Evolutionary conservation across 2,113 vertebrate genomes (phyloP).

Genomic region (Daboia siamensis): DNA sequence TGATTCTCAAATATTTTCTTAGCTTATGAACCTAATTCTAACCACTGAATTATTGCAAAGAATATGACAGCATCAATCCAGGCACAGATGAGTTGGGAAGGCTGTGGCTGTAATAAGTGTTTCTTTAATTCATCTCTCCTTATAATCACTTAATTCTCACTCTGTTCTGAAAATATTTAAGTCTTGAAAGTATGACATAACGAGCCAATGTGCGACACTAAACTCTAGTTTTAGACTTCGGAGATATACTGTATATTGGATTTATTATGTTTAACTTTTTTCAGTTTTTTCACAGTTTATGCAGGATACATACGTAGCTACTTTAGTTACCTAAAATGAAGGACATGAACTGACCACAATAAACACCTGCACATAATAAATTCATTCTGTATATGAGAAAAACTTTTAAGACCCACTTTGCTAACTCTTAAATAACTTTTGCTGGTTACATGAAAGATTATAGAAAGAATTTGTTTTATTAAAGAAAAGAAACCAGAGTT

Average conservation of each 20-base stretch:
- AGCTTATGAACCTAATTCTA: not conserved
- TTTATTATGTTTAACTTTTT: slow-evolving; percentile 36
- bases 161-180: not conserved
- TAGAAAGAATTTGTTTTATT: slow-evolving; percentile 73
- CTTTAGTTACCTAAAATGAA: slow-evolving; percentile 57
- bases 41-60: not conserved
- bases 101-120: not conserved
- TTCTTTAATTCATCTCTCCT: fast-evolving
- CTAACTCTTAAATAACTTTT: slow-evolving; percentile 58
- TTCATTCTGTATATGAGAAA: slow-evolving; percentile 66
- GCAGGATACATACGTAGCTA: slow-evolving; percentile 77
- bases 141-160: not conserved
- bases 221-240: slow-evolving; percentile 55
- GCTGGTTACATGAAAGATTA: slow-evolving; percentile 64
- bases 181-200: slow-evolving; percentile 44
- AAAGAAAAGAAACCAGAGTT: slow-evolving; percentile 73
- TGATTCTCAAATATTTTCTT: slow-evolving; percentile 8
- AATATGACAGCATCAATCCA: not conserved
- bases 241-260: slow-evolving; percentile 29
- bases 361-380: slow-evolving; percentile 73
- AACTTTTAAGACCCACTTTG: slow-evolving; percentile 67
- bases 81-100: fast-evolving
- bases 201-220: slow-evolving; percentile 68
- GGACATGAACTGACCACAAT: slow-evolving; percentile 69
- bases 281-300: slow-evolving; percentile 58